A percentile compares a stretch with the other conserved stretches of the same genome.
Evolutionary conservation across 1,140 invertebrate species (phyloP).

Genomic region (Drosophila carrolli): DNA sequence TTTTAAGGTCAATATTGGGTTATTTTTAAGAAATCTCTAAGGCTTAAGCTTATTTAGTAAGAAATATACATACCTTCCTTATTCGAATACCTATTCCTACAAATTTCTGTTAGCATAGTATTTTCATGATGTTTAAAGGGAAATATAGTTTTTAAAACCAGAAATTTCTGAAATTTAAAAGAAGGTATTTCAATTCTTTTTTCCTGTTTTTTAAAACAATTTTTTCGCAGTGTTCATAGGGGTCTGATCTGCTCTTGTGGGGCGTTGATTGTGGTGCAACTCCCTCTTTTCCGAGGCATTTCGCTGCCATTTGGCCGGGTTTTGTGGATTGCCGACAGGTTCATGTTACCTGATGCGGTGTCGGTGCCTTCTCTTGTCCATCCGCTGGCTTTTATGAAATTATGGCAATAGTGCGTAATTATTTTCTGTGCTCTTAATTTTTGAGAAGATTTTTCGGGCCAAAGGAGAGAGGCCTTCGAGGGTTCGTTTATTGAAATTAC

Average conservation of each 20-base stretch:
- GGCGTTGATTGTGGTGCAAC: constrained; percentile 81
- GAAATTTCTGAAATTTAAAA: too few relatives aligned
- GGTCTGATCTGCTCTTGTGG: constrained; percentile 52
- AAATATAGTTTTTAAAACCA: too few relatives aligned
- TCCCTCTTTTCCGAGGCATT: constrained; percentile 62
- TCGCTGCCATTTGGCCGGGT: constrained; percentile 29
- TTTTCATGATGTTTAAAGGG: too few relatives aligned
- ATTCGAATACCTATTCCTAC: too few relatives aligned
- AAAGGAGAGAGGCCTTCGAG: constrained; percentile 23
- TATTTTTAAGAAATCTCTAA: too few relatives aligned
- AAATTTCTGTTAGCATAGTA: too few relatives aligned
- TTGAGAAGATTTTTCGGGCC: constrained; percentile 25
- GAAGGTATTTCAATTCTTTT: not conserved
- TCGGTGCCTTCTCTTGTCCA: constrained; percentile 22
- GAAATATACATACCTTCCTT: too few relatives aligned
- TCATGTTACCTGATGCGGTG: constrained; percentile 66
- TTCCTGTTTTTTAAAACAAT: not conserved
- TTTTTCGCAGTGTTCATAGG: constrained; percentile 24
- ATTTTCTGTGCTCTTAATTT: constrained; percentile 84
- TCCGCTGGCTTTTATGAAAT: constrained; percentile 69
- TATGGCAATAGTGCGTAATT: constrained; percentile 84
- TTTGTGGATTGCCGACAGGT: constrained; percentile 73
- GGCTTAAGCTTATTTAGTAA: too few relatives aligned
- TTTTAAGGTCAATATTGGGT: too few relatives aligned
- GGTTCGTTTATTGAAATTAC: constrained; percentile 70